phyloP scores from a whole-genome alignment of 2,888 invertebrate species.

The Camponotus fellah region DNA sequence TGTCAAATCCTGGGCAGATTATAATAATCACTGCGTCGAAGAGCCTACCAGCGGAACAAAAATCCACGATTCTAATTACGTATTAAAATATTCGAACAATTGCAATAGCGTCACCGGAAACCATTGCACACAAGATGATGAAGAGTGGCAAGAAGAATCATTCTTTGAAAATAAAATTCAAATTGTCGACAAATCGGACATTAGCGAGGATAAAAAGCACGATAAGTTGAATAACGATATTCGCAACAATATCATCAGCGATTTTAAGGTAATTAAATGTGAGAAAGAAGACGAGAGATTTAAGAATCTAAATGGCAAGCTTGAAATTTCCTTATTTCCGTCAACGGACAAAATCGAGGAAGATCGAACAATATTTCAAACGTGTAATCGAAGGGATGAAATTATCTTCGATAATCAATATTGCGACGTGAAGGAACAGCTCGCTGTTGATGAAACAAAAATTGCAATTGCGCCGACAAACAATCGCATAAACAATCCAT shows the following conservation, averaged over 20 bases:
- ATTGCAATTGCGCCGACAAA: neutral
- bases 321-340: neutral
- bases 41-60: neutral
- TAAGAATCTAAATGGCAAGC: neutral
- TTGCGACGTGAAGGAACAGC: neutral
- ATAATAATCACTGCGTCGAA: conserved; percentile 29
- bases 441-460: conserved; percentile 1
- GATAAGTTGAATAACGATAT: conserved; percentile 2
- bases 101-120: neutral
- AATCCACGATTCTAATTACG: conserved; percentile 17
- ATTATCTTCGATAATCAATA: neutral
- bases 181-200: neutral
- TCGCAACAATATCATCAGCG: neutral
- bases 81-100: neutral
- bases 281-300: neutral
- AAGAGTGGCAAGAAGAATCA: conserved; percentile 20
- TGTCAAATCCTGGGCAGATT: conserved; percentile 28
- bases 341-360: neutral
- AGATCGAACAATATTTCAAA: neutral
- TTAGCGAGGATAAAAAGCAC: neutral
- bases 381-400: neutral
- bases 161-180: neutral
- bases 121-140: conserved; percentile 2
- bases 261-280: neutral
- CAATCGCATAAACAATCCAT: conserved; percentile 9